Evolutionary conservation across 2,113 vertebrate genomes (phyloP), one percentile per base, ranked within the genome.

Genomic region (Cheilinus undulatus): DNA sequence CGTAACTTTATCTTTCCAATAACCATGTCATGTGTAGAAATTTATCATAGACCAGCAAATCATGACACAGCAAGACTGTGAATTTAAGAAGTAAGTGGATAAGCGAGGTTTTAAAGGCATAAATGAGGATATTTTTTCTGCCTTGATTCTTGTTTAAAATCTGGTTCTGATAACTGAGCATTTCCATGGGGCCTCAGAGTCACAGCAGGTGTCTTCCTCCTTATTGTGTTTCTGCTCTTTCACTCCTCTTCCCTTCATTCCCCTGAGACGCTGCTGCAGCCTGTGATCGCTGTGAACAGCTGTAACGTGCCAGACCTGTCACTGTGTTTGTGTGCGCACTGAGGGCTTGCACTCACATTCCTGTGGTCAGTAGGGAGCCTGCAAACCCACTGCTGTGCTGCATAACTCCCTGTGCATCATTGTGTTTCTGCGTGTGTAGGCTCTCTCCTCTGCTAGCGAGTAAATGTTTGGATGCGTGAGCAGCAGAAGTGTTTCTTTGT

Each of bases 281-380:
- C 77, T 78, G 80, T 81, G 78, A 86, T 80, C 51, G 46, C 80
- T 84, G 40, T 57, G 57, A 85, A 70, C 90, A 91, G 83, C 86
- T 88, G 87, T 40, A 66, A 72, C 65, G 67, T 17, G 32, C 54
- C 50, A 52, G 59, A 56, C 38, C 42, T 60, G 73, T 70, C 49
- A 71, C 45, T 60, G 59, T 43, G 60, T 69, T 67, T 51, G 56
- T 20, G 28, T 30, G 52, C 22, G 22, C 24, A 49, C 19, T 23
- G 30, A 56, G 62, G 42, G 59, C 45, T 70, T 69, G 62, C 73
- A 20, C 38, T 63, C 54, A 68, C 83, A 89, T 90, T 88, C 89
- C 85, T 88, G 73, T 48, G 81, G 78, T 80, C 78, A 69, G 67
- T 48, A 38, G 48, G 78, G 60, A 61, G 58, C 78, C 57, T 67